These are phyloP conservation scores for Altica lythri DNA, from an alignment of 2,888 invertebrate species.

Conservation along the genomic window DNA sequence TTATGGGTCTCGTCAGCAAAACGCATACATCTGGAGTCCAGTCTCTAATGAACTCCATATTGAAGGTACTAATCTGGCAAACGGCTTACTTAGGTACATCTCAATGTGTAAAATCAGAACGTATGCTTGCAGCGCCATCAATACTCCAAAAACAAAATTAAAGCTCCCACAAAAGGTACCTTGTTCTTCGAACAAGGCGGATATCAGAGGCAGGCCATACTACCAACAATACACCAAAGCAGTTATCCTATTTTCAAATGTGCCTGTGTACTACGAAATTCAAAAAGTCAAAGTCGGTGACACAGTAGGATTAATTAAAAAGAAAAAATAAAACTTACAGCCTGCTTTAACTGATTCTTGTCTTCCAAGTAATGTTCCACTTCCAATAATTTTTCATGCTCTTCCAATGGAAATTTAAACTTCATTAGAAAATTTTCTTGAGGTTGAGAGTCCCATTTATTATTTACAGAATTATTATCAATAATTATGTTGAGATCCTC, in stretches of 20 bases:
- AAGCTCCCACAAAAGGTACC: not conserved
- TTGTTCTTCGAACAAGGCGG: not conserved
- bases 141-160: not conserved
- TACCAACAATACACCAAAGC: not conserved
- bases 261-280: not conserved
- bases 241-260: not conserved
- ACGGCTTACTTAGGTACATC: too few species aligned
- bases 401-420: not conserved
- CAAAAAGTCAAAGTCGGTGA: not conserved
- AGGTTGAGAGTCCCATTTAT: not conserved
- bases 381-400: not conserved
- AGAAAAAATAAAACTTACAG: not conserved
- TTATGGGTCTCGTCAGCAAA: too few species aligned
- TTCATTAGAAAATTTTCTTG: not conserved
- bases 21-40: too few species aligned
- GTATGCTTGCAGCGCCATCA: too few species aligned
- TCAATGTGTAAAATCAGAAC: too few species aligned
- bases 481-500: not conserved
- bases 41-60: too few species aligned
- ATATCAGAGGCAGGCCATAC: too few species aligned
- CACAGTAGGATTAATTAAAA: not conserved
- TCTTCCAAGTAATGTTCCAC: not conserved
- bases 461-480: not conserved
- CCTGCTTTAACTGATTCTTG: not conserved
- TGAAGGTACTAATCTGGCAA: too few species aligned